Percentiles rank a stretch among this genome's conserved stretches.
Conservation (phyloP, 2,888 invertebrate genomes). For the Phrixothrix hirtus region DNA sequence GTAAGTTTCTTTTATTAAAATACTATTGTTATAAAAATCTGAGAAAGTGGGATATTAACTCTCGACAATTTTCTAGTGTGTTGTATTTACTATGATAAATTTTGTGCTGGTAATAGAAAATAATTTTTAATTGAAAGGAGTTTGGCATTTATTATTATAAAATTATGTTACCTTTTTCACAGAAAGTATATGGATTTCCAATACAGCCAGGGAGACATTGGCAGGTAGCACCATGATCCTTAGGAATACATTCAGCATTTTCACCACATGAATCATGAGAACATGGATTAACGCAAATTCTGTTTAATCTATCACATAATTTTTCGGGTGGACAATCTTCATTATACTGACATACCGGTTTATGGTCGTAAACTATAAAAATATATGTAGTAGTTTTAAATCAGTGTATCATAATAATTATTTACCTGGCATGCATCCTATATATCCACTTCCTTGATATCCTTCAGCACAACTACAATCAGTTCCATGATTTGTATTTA, state of each 20-base stretch:
- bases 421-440: constrained; percentile 78
- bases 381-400: too few species aligned
- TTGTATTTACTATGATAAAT: too few species aligned
- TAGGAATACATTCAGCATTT: constrained; percentile 77
- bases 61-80: too few species aligned
- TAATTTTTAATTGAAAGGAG: background rate
- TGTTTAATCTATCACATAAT: constrained; percentile 80
- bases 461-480: constrained; percentile 86
- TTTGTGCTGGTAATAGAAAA: too few species aligned
- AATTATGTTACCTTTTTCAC: constrained; percentile 48
- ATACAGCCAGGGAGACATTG: constrained; percentile 72
- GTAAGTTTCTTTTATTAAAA: too few species aligned
- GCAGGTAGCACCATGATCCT: constrained; percentile 77
- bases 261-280: constrained; percentile 78
- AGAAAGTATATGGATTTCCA: constrained; percentile 78
- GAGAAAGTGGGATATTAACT: too few species aligned
- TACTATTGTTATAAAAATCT: too few species aligned
- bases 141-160: background rate
- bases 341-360: constrained; percentile 81
- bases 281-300: constrained; percentile 83
- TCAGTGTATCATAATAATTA: too few species aligned
- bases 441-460: constrained; percentile 83
- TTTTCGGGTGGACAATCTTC: constrained; percentile 88
- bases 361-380: constrained; percentile 47
- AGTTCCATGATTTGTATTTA: constrained; percentile 84